phyloP scores from a whole-genome alignment of 2,888 invertebrate genomes.

The Tridacna crocea region DNA sequence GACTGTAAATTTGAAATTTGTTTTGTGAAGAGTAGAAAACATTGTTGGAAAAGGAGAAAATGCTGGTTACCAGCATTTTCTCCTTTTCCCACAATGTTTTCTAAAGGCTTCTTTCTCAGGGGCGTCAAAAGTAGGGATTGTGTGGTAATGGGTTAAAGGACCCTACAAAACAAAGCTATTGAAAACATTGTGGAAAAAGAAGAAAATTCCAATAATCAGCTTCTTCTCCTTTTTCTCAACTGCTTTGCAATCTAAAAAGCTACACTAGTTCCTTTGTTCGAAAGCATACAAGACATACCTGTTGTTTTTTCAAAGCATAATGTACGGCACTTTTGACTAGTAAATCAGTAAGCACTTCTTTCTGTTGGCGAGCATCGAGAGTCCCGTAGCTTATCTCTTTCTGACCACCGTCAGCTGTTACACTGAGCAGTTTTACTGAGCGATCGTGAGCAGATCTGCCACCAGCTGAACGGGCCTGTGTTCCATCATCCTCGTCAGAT shows the following conservation, averaged over 20 bases:
- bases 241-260: no score
- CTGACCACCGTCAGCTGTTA: conserved; percentile 68
- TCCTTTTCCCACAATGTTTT: not conserved
- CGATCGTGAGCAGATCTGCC: conserved; percentile 19
- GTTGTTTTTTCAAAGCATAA: conserved; percentile 82
- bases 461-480: conserved; percentile 1
- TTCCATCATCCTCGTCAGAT: conserved; percentile 6
- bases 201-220: no score
- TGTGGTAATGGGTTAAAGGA: no score
- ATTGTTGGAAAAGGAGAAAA: not conserved
- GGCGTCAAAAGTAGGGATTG: no score
- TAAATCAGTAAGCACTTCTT: conserved; percentile 82
- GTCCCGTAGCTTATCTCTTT: conserved; percentile 76
- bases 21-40: not conserved
- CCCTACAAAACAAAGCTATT: no score
- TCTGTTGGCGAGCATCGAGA: conserved; percentile 77
- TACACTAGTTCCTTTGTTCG: no score
- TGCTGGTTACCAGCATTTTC: not conserved
- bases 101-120: not conserved
- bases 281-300: conserved; percentile 64
- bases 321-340: conserved; percentile 83
- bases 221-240: no score
- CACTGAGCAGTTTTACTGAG: conserved; percentile 73
- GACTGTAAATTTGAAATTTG: not conserved
- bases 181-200: no score